These are phyloP conservation scores for Glyphotaelius pellucidus DNA, from an alignment of 2,888 invertebrate species.

Conservation along the genomic window DNA sequence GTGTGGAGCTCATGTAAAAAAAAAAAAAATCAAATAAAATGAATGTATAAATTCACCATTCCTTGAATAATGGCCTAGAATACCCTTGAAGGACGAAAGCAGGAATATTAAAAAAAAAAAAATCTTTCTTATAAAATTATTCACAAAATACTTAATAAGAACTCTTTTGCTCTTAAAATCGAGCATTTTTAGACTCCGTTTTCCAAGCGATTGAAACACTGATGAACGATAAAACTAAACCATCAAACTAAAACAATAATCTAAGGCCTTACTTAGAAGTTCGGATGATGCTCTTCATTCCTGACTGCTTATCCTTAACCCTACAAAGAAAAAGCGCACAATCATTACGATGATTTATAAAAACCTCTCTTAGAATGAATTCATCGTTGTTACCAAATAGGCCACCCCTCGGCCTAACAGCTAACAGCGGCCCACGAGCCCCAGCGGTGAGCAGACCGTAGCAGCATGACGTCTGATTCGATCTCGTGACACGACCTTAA, in stretches of 20 bases:
- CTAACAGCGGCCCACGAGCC: neutral
- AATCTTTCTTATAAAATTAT: too few relatives aligned
- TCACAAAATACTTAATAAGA: too few relatives aligned
- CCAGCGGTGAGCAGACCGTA: neutral
- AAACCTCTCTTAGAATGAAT: neutral
- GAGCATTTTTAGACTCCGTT: too few relatives aligned
- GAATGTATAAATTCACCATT: too few relatives aligned
- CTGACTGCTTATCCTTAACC: neutral
- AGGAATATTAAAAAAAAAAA: too few relatives aligned
- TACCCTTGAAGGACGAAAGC: too few relatives aligned
- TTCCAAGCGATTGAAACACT: too few relatives aligned
- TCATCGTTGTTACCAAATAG: neutral
- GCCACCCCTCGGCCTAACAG: neutral
- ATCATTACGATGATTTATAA: neutral
- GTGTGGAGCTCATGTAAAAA: too few relatives aligned
- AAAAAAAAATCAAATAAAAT: too few relatives aligned
- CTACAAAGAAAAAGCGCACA: neutral
- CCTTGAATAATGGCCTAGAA: too few relatives aligned
- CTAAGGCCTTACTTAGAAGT: neutral
- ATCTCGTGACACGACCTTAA: neutral
- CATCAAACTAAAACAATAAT: neutral
- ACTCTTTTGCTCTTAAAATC: too few relatives aligned
- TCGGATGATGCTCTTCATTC: neutral
- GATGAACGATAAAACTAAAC: too few relatives aligned
- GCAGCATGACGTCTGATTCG: conserved; percentile 8